phyloP scores from a whole-genome alignment of 2,888 invertebrate species.

The Pherbina coryleti region DNA sequence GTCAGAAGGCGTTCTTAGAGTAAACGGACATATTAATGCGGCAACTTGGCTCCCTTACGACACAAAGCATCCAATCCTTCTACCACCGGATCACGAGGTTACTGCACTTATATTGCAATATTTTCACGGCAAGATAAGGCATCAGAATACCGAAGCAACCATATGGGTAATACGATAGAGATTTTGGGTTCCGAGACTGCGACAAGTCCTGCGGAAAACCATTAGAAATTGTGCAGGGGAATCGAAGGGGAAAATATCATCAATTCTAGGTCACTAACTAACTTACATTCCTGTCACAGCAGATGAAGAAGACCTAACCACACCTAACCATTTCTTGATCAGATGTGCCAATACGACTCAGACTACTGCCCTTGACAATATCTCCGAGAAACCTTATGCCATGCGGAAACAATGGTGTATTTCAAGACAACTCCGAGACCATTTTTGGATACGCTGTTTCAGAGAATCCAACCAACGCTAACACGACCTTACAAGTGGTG shows the following conservation, averaged over 20 bases:
- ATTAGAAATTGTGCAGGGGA: background rate
- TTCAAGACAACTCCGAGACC: background rate
- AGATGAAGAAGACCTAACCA: background rate
- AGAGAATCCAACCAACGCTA: no score
- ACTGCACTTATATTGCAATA: background rate
- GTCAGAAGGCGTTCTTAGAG: background rate
- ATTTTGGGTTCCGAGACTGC: background rate
- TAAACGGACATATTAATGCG: background rate
- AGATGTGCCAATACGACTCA: background rate
- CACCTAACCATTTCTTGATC: background rate
- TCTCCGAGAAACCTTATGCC: background rate
- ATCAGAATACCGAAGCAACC: background rate
- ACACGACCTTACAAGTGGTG: background rate
- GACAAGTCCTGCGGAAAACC: background rate
- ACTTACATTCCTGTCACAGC: background rate
- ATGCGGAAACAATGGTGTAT: background rate
- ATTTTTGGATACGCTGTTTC: background rate
- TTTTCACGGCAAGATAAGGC: background rate
- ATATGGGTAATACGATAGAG: background rate
- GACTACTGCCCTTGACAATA: background rate
- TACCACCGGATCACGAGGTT: background rate
- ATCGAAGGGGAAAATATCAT: background rate
- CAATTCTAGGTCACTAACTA: background rate
- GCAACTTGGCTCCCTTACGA: no score
- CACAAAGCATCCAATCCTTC: background rate